Conservation (phyloP, 2,888 invertebrate species). For the Scrobipalpa atriplicella region DNA sequence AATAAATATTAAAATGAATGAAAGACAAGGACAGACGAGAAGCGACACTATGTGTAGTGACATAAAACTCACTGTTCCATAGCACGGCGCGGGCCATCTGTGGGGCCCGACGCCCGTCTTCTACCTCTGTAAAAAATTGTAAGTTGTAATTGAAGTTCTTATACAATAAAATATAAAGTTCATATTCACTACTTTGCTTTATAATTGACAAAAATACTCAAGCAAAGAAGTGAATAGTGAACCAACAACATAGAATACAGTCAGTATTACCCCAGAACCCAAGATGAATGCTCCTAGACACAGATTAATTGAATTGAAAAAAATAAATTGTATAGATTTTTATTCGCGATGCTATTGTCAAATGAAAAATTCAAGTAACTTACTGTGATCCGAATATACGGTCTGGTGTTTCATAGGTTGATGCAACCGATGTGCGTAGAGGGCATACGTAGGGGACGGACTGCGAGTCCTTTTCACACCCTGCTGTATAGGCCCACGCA, state of each 20-base stretch:
- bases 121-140: conserved; percentile 84
- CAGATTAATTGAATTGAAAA: too few relatives aligned
- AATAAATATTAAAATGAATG: neutral
- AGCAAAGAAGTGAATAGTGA: too few relatives aligned
- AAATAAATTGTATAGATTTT: too few relatives aligned
- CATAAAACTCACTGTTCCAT: conserved; percentile 90
- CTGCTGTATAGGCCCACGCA: conserved; percentile 68
- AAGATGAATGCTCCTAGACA: too few relatives aligned
- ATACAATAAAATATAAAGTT: neutral
- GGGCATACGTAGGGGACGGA: conserved; percentile 81
- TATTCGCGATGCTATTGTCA: too few relatives aligned
- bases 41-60: conserved; percentile 48
- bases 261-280: too few relatives aligned
- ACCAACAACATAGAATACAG: too few relatives aligned
- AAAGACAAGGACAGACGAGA: conserved; percentile 33
- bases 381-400: conserved; percentile 85
- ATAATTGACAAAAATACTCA: neutral
- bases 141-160: conserved; percentile 14
- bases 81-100: conserved; percentile 91
- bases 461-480: conserved; percentile 81
- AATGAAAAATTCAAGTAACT: conserved; percentile 39
- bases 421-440: conserved; percentile 70
- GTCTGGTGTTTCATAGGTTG: conserved; percentile 75
- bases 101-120: conserved; percentile 90
- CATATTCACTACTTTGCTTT: neutral